These are phyloP conservation scores for Strigamia crassipes DNA, from an alignment of 2,888 invertebrate genomes.

Conservation along the genomic window DNA sequence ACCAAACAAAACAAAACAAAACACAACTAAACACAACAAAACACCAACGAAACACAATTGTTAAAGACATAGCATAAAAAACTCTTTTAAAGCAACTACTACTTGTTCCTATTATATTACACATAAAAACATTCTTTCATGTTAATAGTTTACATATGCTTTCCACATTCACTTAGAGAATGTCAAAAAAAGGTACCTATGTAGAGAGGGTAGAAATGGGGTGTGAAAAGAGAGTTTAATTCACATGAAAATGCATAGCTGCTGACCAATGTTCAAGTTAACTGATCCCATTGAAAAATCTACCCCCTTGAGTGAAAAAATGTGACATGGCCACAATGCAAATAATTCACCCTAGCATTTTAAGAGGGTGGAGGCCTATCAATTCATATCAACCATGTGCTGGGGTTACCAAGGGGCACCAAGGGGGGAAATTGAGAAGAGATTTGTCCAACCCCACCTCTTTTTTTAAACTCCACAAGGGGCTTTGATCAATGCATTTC, in stretches of 20 bases:
- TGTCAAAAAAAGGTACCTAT: background rate
- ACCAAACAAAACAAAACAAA: background rate
- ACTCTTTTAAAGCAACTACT: too few relatives aligned
- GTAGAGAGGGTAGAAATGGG: background rate
- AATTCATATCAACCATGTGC: conserved; percentile 44
- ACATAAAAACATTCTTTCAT: too few relatives aligned
- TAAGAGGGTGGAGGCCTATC: conserved; percentile 34
- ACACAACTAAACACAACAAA: too few relatives aligned
- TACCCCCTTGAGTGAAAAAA: conserved; percentile 43
- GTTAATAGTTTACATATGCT: too few relatives aligned
- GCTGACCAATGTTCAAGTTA: conserved; percentile 18
- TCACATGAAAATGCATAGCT: conserved; percentile 3
- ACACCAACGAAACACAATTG: too few relatives aligned
- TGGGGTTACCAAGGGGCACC: conserved; percentile 36
- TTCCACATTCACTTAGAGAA: background rate
- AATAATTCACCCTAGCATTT: conserved; percentile 29
- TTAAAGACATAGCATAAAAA: too few relatives aligned
- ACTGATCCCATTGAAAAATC: conserved; percentile 25
- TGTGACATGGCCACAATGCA: conserved; percentile 42
- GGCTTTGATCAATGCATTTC: background rate
- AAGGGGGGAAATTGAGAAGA: conserved; percentile 30
- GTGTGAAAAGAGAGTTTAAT: background rate
- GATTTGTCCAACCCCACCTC: conserved; percentile 21
- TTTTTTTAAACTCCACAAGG: background rate
- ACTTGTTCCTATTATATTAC: too few relatives aligned